Conservation (phyloP, 2,888 invertebrate genomes). For the Pyrgus malvae region DNA sequence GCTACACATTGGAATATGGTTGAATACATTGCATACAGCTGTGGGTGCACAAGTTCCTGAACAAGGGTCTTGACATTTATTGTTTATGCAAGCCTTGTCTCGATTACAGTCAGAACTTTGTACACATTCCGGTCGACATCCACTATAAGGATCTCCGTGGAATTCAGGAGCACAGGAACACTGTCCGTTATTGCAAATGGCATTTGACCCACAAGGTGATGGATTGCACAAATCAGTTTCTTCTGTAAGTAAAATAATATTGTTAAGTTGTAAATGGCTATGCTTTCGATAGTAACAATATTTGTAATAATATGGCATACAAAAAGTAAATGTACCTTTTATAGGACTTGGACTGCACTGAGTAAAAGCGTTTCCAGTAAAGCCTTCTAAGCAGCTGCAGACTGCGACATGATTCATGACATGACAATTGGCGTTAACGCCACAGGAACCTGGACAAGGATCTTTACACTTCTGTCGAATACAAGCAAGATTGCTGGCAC, state of each 20-base stretch:
- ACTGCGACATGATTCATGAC: conserved; percentile 84
- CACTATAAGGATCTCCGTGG: conserved; percentile 88
- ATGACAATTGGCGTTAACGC: conserved; percentile 80
- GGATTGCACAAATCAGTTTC: conserved; percentile 84
- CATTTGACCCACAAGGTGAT: conserved; percentile 87
- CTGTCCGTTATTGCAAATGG: conserved; percentile 85
- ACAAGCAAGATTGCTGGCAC: conserved; percentile 85
- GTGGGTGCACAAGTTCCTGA: conserved; percentile 89
- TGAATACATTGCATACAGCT: conserved; percentile 87
- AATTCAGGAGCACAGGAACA: conserved; percentile 88
- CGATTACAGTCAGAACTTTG: conserved; percentile 87
- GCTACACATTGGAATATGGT: conserved; percentile 83
- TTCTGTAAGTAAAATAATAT: conserved; percentile 46
- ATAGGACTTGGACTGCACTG: conserved; percentile 65
- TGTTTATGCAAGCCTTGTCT: conserved; percentile 86
- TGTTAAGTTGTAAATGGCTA: neutral
- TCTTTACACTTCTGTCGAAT: conserved; percentile 85
- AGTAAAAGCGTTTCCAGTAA: conserved; percentile 84
- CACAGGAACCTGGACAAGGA: conserved; percentile 87
- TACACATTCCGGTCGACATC: conserved; percentile 91
- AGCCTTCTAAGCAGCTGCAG: conserved; percentile 82
- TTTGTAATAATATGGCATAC: too few species aligned
- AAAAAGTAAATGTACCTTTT: conserved; percentile 46
- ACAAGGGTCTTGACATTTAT: conserved; percentile 90
- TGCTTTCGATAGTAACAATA: too few species aligned